Percentiles rank a stretch among this genome's conserved stretches.
Conservation (phyloP, 2,113 vertebrate genomes). For the Kryptolebias marmoratus region DNA sequence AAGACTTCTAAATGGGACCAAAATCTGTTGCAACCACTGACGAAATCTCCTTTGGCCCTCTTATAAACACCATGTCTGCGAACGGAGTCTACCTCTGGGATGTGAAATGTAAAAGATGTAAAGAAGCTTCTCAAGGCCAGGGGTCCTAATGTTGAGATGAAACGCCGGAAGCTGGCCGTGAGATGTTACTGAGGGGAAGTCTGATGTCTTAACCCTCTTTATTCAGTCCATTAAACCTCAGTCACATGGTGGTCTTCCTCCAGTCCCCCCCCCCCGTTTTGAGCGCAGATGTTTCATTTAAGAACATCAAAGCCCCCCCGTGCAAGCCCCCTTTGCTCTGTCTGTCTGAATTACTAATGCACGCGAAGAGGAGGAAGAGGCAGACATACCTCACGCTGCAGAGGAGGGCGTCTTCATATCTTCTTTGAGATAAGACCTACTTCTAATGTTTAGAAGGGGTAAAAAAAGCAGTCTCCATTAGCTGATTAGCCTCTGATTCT, state of each 20-base stretch:
- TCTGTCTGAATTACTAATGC: slow-evolving; percentile 34
- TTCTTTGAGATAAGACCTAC: slow-evolving; percentile 29
- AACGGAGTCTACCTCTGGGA: slow-evolving; percentile 27
- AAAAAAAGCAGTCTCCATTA: slow-evolving; percentile 5
- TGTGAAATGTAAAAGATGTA: slow-evolving; percentile 19
- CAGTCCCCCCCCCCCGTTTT: not conserved
- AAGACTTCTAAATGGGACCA: slow-evolving; percentile 29
- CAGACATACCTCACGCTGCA: slow-evolving; percentile 9
- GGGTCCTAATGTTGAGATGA: slow-evolving; percentile 30
- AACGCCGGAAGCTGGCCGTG: slow-evolving; percentile 49
- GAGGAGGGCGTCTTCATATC: not conserved
- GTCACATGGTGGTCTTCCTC: slow-evolving; percentile 40
- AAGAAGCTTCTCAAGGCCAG: slow-evolving; percentile 9
- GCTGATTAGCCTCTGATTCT: slow-evolving; percentile 6
- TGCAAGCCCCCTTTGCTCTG: not conserved
- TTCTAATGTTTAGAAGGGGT: slow-evolving; percentile 23
- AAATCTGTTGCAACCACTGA: slow-evolving; percentile 11
- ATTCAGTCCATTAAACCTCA: slow-evolving; percentile 49
- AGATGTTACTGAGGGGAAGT: slow-evolving; percentile 53
- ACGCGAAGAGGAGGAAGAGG: slow-evolving; percentile 16
- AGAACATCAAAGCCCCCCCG: slow-evolving; percentile 42
- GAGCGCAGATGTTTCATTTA: slow-evolving; percentile 57
- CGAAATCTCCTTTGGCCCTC: slow-evolving; percentile 23
- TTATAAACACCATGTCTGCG: slow-evolving; percentile 25
- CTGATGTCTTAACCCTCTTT: slow-evolving; percentile 46